phyloP scores from a whole-genome alignment of 1,140 invertebrate genomes.

The Brachionus asplanchnoidis region DNA sequence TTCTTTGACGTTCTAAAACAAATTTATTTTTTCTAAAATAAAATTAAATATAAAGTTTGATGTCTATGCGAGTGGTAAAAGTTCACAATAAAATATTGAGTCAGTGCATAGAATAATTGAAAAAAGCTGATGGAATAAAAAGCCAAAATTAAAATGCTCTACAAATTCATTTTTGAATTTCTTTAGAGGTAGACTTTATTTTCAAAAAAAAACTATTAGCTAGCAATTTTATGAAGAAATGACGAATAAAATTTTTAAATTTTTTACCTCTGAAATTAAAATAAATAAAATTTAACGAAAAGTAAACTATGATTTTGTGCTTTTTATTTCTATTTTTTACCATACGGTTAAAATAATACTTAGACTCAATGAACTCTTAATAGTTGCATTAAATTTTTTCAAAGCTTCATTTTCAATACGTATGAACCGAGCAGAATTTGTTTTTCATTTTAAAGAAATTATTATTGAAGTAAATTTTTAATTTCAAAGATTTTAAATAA shows the following conservation, averaged over 20 bases:
- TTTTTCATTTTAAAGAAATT: not conserved
- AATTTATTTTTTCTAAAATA: not conserved
- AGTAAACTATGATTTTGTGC: not conserved
- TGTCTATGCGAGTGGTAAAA: not conserved
- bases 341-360: not conserved
- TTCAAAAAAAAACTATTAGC: not conserved
- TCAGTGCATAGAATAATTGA: not conserved
- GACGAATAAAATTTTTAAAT: not conserved
- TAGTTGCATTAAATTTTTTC: conserved; percentile 23
- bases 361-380: conserved; percentile 14
- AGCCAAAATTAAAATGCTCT: not conserved
- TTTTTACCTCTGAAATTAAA: not conserved
- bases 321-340: not conserved
- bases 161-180: not conserved
- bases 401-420: not conserved
- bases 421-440: not conserved
- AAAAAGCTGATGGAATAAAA: not conserved
- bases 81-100: not conserved
- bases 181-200: not conserved
- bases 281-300: not conserved
- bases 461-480: not conserved
- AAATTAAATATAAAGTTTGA: not conserved
- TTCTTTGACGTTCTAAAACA: not conserved
- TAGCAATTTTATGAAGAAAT: not conserved
- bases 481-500: not conserved